These are phyloP conservation scores for Pachycephus smyrnensis DNA, from an alignment of 2,888 invertebrate species.

Conservation along the genomic window DNA sequence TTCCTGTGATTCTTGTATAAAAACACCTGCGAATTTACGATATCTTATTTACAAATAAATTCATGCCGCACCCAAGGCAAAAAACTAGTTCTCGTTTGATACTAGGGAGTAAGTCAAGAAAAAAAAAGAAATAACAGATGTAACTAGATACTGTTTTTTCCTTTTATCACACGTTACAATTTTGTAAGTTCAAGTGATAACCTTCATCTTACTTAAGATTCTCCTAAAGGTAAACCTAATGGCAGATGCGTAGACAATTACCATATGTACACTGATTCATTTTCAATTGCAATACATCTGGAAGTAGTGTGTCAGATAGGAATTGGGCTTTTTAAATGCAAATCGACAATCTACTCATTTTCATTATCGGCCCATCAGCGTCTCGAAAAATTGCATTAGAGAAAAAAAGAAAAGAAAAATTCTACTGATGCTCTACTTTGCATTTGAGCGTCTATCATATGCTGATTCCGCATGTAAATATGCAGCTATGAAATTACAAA, in stretches of 20 bases:
- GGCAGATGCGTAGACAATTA: background rate
- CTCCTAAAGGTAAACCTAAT: background rate
- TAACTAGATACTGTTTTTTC: background rate
- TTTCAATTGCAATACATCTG: conserved; percentile 22
- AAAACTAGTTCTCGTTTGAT: background rate
- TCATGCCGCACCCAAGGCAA: background rate
- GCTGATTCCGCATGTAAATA: background rate
- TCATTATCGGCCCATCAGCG: too few species aligned
- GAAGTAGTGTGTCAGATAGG: conserved; percentile 6
- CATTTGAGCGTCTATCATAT: background rate
- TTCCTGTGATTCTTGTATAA: background rate
- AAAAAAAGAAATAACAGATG: background rate
- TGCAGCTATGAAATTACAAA: background rate
- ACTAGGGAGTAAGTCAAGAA: background rate
- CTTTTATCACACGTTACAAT: background rate
- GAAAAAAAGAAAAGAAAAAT: background rate
- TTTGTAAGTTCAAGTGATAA: background rate
- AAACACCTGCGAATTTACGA: background rate
- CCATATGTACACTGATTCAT: conserved; percentile 21
- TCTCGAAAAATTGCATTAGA: background rate
- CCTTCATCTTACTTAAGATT: background rate
- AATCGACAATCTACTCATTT: background rate
- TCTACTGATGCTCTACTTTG: background rate
- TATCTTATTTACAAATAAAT: conserved; percentile 30
- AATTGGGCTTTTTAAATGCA: background rate